Conservation (phyloP, 2,888 invertebrate genomes). For the Drymonia ruficornis region DNA sequence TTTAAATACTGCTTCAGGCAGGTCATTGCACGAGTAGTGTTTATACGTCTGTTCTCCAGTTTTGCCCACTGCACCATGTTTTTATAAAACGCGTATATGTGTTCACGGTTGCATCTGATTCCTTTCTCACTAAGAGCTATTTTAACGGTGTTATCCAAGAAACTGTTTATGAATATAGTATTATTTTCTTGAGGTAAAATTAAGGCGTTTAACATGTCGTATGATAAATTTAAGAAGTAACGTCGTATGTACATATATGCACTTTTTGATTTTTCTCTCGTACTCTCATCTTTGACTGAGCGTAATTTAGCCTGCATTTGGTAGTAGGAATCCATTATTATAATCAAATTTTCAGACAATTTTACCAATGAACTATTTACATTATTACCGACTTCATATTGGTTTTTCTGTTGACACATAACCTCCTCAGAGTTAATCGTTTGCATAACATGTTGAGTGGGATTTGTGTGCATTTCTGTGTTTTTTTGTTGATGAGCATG, state of each 20-base stretch:
- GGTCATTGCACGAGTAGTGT: slow-evolving; percentile 11
- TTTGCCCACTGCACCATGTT: slow-evolving; percentile 52
- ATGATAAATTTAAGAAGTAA: slow-evolving; percentile 48
- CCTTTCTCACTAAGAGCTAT: slow-evolving; percentile 27
- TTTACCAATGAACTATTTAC: slow-evolving; percentile 21
- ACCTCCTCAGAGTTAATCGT: neutral
- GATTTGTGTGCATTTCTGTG: neutral
- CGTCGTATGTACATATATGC: slow-evolving; percentile 31
- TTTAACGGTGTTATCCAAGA: slow-evolving; percentile 40
- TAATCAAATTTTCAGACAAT: slow-evolving; percentile 40
- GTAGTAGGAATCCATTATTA: slow-evolving; percentile 34
- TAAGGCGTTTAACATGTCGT: slow-evolving; percentile 36
- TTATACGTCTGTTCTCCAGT: slow-evolving; percentile 19
- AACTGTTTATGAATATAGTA: slow-evolving; percentile 33
- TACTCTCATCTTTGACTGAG: neutral
- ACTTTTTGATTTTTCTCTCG: slow-evolving; percentile 4
- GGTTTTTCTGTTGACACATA: neutral
- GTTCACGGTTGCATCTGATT: slow-evolving; percentile 17
- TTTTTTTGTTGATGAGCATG: neutral
- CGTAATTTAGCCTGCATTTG: neutral
- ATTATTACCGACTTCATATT: neutral
- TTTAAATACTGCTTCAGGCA: slow-evolving; percentile 18
- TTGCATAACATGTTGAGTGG: neutral
- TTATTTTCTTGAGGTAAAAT: slow-evolving; percentile 51
- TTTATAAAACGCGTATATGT: slow-evolving; percentile 33